Percentiles rank a stretch among this genome's conserved stretches.
Conservation (phyloP, 1,140 invertebrate genomes). For the Macrosteles quadrilineatus region DNA sequence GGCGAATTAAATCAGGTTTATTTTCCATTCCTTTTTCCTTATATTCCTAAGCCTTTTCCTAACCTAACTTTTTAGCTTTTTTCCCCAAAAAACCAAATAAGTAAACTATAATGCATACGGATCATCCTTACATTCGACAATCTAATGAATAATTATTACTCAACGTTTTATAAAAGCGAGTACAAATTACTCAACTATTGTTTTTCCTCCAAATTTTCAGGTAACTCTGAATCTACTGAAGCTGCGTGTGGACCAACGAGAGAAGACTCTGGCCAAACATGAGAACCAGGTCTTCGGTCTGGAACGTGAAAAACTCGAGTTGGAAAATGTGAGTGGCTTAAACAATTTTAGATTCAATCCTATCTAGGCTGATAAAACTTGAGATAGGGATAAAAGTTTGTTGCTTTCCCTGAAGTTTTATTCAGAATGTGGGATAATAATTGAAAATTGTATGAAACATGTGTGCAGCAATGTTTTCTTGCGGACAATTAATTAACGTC, state of each 20-base stretch:
- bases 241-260: conserved; percentile 58
- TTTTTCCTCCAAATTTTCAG: too few species aligned
- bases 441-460: not conserved
- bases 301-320: conserved; percentile 58
- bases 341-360: not conserved
- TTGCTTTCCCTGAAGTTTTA: not conserved
- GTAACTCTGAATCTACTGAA: conserved; percentile 64
- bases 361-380: not conserved
- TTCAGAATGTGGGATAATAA: not conserved
- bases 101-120: too few species aligned
- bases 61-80: too few species aligned
- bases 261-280: conserved; percentile 56
- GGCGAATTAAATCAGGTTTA: too few species aligned
- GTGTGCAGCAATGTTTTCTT: not conserved
- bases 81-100: too few species aligned
- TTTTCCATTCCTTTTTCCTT: too few species aligned
- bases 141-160: too few species aligned
- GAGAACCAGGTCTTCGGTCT: conserved; percentile 59
- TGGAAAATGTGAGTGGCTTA: conserved; percentile 53
- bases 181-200: too few species aligned
- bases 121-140: too few species aligned
- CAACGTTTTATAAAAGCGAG: too few species aligned
- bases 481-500: not conserved
- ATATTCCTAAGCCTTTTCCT: too few species aligned
- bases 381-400: not conserved